Conservation (phyloP, 1,140 invertebrate genomes). For the Microplitis mediator region DNA sequence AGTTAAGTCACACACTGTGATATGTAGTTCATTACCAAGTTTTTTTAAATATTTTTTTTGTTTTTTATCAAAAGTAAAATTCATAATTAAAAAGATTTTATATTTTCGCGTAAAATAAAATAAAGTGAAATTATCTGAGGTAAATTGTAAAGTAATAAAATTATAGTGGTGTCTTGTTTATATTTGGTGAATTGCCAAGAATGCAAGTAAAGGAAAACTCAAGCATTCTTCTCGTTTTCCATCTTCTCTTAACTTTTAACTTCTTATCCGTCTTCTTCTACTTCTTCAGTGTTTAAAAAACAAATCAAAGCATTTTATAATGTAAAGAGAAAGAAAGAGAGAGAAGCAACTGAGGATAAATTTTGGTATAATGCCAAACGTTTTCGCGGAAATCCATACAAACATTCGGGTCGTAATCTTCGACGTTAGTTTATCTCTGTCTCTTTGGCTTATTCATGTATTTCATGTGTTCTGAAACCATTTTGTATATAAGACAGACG, state of each 20-base stretch:
- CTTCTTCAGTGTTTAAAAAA: background rate
- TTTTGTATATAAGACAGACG: background rate
- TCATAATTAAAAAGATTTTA: too few relatives aligned
- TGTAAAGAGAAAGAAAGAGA: background rate
- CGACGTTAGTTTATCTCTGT: slow-evolving; percentile 2
- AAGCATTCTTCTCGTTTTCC: slow-evolving; percentile 7
- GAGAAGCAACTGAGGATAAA: background rate
- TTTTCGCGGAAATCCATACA: background rate
- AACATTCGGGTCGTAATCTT: slow-evolving; percentile 3
- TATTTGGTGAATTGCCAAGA: background rate
- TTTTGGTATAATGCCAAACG: background rate
- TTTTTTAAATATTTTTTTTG: too few relatives aligned
- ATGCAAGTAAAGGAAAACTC: slow-evolving; percentile 6
- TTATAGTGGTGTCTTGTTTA: background rate
- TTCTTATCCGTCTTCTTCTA: too few relatives aligned
- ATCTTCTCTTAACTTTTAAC: background rate
- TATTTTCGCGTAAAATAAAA: background rate
- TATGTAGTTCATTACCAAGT: too few relatives aligned
- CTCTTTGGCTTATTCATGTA: background rate
- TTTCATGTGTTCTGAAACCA: background rate
- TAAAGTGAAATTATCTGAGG: background rate
- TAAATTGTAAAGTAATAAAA: background rate
- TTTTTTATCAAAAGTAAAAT: too few relatives aligned
- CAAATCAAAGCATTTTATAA: slow-evolving; percentile 1
- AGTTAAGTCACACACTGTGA: background rate